phyloP scores from a whole-genome alignment of 2,797 vertebrate genomes.

The Semotilus atromaculatus region DNA sequence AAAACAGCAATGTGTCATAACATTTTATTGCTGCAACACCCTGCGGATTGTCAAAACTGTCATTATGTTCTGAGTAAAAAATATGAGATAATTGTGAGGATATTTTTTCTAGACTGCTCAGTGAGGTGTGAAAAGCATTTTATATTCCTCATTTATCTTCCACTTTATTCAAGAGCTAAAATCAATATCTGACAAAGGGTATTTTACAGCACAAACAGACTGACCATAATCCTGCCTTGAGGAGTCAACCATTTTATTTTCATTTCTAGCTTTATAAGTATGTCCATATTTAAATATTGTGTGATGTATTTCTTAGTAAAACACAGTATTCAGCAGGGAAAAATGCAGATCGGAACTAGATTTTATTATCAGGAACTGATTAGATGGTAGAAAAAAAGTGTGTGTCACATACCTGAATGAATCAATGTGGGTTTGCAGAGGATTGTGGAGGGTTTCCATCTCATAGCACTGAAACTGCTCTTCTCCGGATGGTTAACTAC shows the following conservation, averaged over 20 bases:
- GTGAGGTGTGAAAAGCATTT: constrained; percentile 12
- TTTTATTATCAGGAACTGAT: background rate
- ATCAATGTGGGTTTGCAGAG: background rate
- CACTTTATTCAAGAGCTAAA: background rate
- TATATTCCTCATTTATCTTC: background rate
- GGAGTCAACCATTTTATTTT: background rate
- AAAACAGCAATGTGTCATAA: constrained; percentile 30
- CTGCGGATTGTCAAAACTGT: background rate
- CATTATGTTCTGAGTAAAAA: background rate
- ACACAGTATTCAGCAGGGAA: background rate
- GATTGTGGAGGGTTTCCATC: background rate
- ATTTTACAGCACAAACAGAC: background rate
- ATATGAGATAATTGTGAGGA: background rate
- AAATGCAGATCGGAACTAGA: background rate
- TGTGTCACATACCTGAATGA: background rate
- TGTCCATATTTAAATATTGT: background rate
- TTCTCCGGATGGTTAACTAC: too few species aligned
- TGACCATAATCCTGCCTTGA: background rate
- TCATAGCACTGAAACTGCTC: too few species aligned
- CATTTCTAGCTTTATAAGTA: background rate
- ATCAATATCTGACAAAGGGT: constrained; percentile 24
- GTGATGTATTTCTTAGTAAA: background rate
- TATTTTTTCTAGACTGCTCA: background rate
- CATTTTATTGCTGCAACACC: background rate
- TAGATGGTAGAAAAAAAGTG: background rate